Evolutionary conservation across 1,140 invertebrate genomes (phyloP), one percentile per base, ranked within the genome.

Genomic region (Drosophila bocki): DNA sequence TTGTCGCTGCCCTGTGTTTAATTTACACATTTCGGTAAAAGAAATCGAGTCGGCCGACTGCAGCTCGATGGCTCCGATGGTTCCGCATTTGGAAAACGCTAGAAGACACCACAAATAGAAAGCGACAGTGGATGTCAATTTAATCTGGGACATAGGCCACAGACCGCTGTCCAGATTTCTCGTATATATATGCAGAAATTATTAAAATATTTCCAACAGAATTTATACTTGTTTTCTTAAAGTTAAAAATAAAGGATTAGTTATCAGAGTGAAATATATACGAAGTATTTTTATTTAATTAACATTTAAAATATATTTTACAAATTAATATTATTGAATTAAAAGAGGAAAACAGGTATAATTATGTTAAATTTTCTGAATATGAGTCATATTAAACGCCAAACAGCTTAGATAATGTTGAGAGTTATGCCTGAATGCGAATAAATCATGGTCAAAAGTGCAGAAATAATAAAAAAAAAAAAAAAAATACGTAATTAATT

Each of bases 21-120:
- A 85, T 88, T 84, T 81, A 80, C 85, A 88, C 81, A 78, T 72
- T 90, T 75, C 67, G 63, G 70, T 70, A 85, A 90, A 90, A 91
- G 85, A 90, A 90, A 90, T 90, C 81, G 71, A 71, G 68, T 82
- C 74, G 42, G 39, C 47, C 39, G 60, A 67, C 44, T 79, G 76
- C 76, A 79, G 77, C 59, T 32, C 50, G 9, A 11, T 59, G 45
- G 59, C 17, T 71, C 41, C 41, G 56, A 4, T 26, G 75, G 57
- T 75, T 75, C 57, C 48, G 33, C 42, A 48, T 59, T 56, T 53
- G 61, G 63, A 75, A 83, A 70, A 75, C 60, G 61, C 79, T 78
- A 63, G 75, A 79, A 79, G 39, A 47, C 67, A 60, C 29, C 39
- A 41, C 48, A 60, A 61, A 39, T 54, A 72, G 77, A 56, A 68